These are phyloP conservation scores for Neodontobutis hainanensis DNA, from an alignment of 2,113 vertebrate species.

Conservation along the genomic window DNA sequence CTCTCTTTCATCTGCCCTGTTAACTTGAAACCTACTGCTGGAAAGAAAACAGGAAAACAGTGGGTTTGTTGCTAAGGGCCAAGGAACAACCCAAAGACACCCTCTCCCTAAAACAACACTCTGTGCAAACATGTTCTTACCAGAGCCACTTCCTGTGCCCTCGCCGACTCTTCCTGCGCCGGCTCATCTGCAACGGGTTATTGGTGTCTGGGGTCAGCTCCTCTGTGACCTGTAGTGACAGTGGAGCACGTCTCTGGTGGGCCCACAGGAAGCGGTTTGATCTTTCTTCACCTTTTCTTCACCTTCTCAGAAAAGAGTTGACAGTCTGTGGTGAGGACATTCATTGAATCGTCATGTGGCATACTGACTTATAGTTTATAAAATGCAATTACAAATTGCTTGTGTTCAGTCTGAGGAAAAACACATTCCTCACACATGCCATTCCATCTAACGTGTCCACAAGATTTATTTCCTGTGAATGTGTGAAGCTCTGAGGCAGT, in stretches of 20 bases:
- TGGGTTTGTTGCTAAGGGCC: conserved; percentile 33
- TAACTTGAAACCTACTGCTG: conserved; percentile 38
- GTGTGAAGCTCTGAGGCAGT: conserved; percentile 39
- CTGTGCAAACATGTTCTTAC: conserved; percentile 46
- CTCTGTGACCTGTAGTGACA: conserved; percentile 54
- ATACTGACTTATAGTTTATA: conserved; percentile 4
- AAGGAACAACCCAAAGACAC: conserved; percentile 48
- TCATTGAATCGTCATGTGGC: conserved; percentile 49
- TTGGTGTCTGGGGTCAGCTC: conserved; percentile 51
- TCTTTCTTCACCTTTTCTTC: conserved; percentile 47
- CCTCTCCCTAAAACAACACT: conserved; percentile 39
- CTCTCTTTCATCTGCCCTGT: conserved; percentile 41
- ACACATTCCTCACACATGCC: no score
- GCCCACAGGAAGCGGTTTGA: conserved; percentile 53
- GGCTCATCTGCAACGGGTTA: conserved; percentile 68
- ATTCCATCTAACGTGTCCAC: background rate
- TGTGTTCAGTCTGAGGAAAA: no score
- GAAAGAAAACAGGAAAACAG: conserved; percentile 67
- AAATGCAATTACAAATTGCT: conserved; percentile 9
- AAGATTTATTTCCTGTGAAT: conserved; percentile 60
- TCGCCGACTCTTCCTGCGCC: conserved; percentile 52
- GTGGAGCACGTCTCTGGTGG: conserved; percentile 40
- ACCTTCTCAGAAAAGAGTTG: conserved; percentile 30
- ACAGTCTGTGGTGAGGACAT: background rate
- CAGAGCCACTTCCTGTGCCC: conserved; percentile 52